Percentiles rank a stretch among this genome's conserved stretches.
phyloP scores from a whole-genome alignment of 2,113 vertebrate species.

The Microtus oregoni region DNA sequence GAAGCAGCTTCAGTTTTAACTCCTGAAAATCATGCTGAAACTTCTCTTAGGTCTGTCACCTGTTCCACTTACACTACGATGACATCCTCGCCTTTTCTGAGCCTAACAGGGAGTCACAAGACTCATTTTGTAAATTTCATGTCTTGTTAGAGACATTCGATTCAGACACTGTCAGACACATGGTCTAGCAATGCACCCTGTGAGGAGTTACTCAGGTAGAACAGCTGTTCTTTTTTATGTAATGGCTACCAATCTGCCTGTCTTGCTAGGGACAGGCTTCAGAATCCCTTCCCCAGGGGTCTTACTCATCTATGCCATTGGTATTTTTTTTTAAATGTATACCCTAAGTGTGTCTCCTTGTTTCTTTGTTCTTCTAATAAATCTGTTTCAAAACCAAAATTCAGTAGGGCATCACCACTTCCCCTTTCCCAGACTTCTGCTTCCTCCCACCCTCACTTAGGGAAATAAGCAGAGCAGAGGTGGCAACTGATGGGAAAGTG shows the following conservation, averaged over 20 bases:
- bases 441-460: background rate
- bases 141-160: background rate
- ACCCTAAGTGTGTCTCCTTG: background rate
- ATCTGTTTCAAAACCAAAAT: background rate
- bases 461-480: background rate
- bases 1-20: background rate
- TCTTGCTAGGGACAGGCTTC: background rate
- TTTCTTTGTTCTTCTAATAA: background rate
- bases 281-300: background rate
- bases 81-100: background rate
- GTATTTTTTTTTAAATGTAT: background rate
- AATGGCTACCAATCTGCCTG: background rate
- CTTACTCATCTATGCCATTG: background rate
- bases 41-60: no score
- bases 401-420: background rate
- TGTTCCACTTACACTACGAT: background rate
- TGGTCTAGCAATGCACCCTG: rapidly evolving
- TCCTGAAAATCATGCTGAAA: background rate
- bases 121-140: background rate
- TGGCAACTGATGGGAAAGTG: rapidly evolving
- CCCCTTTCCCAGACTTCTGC: background rate
- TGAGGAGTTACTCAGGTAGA: background rate
- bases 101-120: background rate
- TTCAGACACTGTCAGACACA: background rate
- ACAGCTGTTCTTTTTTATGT: background rate